phyloP scores from a whole-genome alignment of 2,888 invertebrate genomes.

The Thereva nobilitata region DNA sequence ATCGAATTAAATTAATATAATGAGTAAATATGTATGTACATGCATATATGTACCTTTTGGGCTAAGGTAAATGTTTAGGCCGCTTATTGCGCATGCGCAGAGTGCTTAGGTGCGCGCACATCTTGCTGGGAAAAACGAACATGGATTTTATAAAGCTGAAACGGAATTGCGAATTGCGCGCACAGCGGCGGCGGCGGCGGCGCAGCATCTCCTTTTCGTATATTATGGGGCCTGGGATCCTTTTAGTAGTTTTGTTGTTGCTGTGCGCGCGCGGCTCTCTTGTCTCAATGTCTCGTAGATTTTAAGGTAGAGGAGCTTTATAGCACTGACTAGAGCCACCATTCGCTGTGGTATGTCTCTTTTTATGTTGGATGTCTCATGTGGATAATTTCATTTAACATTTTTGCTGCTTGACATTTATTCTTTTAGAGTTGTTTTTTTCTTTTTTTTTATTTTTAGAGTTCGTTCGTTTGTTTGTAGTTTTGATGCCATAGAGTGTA shows the following conservation, averaged over 20 bases:
- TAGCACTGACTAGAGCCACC: background rate
- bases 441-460: slow-evolving; percentile 12
- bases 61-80: slow-evolving; percentile 14
- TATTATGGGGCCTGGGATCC: slow-evolving; percentile 7
- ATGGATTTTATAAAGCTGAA: slow-evolving; percentile 3
- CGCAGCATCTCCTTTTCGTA: slow-evolving; percentile 4
- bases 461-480: background rate
- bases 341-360: slow-evolving; percentile 23
- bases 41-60: background rate
- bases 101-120: background rate
- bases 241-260: too few species aligned
- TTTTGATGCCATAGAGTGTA: too few species aligned
- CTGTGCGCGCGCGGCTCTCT: too few species aligned
- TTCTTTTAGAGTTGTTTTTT: slow-evolving; percentile 15
- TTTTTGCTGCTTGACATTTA: slow-evolving; percentile 18
- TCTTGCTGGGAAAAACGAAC: slow-evolving; percentile 5
- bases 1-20: slow-evolving; percentile 42
- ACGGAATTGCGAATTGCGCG: slow-evolving; percentile 9
- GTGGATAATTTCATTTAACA: slow-evolving; percentile 31
- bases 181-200: slow-evolving; percentile 2
- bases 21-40: slow-evolving; percentile 37
- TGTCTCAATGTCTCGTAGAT: too few species aligned
- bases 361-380: slow-evolving; percentile 29
- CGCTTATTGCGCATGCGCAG: slow-evolving; percentile 26
- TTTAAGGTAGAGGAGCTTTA: too few species aligned